Evolutionary conservation across 2,113 vertebrate genomes (phyloP), one percentile per base, ranked within the genome.

Genomic region (Malurus elegans): DNA sequence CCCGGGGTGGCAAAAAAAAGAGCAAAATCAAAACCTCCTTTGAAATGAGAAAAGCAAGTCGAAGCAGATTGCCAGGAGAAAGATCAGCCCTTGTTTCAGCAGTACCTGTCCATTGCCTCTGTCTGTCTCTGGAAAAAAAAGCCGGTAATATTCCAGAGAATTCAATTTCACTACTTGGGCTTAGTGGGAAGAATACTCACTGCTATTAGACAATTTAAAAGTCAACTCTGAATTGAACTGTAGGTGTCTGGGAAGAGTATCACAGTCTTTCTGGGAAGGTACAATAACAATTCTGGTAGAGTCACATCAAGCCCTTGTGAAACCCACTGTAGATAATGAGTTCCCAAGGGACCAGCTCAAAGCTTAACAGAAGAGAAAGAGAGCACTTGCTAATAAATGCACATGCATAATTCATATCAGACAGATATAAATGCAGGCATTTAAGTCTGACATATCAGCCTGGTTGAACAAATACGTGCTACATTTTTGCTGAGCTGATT

Each of bases 361-460:
- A 82, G 73, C 88, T 90, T 44, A 79, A 78, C 18, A 85, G 75
- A 40, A 66, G 57, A 76, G 54, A 65, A 88, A 86, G 71, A 25
- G 54, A 64, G 42, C 9, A 1, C 83, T 79, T 66, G 51, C 94
- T 93, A 84, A 95, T 80, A 72, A 13, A 48, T 47, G 62, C 29
- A 31, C 62, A 92, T 95, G 60, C 56, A 95, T 97, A 90, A 96
- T 96, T 97, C 88, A 94, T 93, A 36, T 51, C 42, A 28, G 58
- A 51, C 64, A 54, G 38, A 51, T 92, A 80, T 78, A 95, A 95
- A 88, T 80, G 75, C 58, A 54, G 45, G 60, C 81, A 51, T 90
- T 92, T 94, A 92, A 84, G 28, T 78, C 50, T 84, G 79, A 64
- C 47, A 47, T 57, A 50, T 70, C 69, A 69, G 70, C 54, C 83